Base-by-base conservation (phyloP, 2,113 vertebrate species). In the Cettia cetti region DNA sequence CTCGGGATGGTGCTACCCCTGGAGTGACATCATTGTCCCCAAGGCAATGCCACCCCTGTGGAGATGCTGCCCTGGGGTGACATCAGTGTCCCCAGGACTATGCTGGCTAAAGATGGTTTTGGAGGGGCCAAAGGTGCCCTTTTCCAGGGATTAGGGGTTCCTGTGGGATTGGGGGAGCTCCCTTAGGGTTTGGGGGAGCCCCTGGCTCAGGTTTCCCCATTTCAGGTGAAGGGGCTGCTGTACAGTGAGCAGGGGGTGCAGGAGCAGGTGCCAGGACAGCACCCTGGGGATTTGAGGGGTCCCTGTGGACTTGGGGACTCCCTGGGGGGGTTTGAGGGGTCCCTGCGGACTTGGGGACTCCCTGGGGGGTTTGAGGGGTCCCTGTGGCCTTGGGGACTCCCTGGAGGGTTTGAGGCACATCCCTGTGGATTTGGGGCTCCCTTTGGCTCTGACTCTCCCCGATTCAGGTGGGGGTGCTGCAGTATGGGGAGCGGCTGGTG, bases 401-500 rank as follows among this genome's bases (percentile, higher is more conserved):
- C 12, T 28, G 22, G 21, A n/a, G 63, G 27, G 21, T 49, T 68
- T 15, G n/a, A n/a, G 33, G 64, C 16, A 15, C 39, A 40, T 37
- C 27, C 18, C n/a, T 15, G 40, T 26, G 39, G 35, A 17, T 57
- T 21, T 52, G 45, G 27, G 40, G 40, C 9, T 54, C 59, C 49
- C 49, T 13, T 9, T 69, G 45, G 53, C 33, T 60, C 28, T 65
- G 59, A 65, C 10, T 10, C 3, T 10, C 12, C 27, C 27, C 0
- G 1, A 44, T 59, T 1, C 90, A 99, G 99, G 99, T 99, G 17
- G 99, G 98, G 8, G 98, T 99, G 54, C 97, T 99, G 59, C 99
- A 99, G 97, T 99, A 99, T 4, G 99, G 99, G 4, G 99, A 99
- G 96, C 95, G 83, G 22, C 97, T 98, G 1, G 97, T 99, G 49